Percentiles rank a stretch among this genome's conserved stretches.
phyloP scores from a whole-genome alignment of 2,797 vertebrate genomes.

The Fistularia commersonii region DNA sequence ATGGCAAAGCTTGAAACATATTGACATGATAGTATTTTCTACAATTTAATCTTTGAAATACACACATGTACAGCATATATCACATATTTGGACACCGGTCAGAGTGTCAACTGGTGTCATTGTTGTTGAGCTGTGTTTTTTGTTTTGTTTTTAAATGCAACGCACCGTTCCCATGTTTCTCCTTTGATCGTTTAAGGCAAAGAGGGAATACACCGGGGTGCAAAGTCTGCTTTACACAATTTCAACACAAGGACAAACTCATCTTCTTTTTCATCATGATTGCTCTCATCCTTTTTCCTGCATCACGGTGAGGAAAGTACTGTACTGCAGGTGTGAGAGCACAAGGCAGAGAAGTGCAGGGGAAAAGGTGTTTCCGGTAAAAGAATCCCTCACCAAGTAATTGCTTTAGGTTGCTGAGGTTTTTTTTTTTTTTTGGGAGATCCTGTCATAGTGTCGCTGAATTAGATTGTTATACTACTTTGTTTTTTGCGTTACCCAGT shows the following conservation, averaged over 20 bases:
- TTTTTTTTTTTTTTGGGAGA: too few relatives aligned
- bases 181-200: conserved; percentile 65
- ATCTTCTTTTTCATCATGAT: conserved; percentile 7
- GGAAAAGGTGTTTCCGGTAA: conserved; percentile 1
- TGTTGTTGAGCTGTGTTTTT: conserved; percentile 3
- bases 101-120: conserved; percentile 10
- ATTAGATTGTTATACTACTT: background rate
- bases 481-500: conserved; percentile 15
- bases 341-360: conserved; percentile 50
- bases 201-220: conserved; percentile 42
- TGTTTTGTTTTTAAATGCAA: background rate
- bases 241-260: conserved; percentile 30
- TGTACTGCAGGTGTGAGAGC: conserved; percentile 27
- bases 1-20: conserved; percentile 36
- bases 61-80: conserved; percentile 45
- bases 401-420: too few relatives aligned
- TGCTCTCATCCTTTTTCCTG: conserved; percentile 4
- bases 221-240: conserved; percentile 26
- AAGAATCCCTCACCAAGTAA: background rate
- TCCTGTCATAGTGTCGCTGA: too few relatives aligned
- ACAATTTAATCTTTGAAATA: background rate
- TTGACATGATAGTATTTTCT: conserved; percentile 34
- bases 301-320: conserved; percentile 5
- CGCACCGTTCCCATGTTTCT: conserved; percentile 36
- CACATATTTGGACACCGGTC: conserved; percentile 27